Evolutionary conservation across 2,888 invertebrate genomes (phyloP), one percentile per base, ranked within the genome.

Genomic region (Idaea biselata): DNA sequence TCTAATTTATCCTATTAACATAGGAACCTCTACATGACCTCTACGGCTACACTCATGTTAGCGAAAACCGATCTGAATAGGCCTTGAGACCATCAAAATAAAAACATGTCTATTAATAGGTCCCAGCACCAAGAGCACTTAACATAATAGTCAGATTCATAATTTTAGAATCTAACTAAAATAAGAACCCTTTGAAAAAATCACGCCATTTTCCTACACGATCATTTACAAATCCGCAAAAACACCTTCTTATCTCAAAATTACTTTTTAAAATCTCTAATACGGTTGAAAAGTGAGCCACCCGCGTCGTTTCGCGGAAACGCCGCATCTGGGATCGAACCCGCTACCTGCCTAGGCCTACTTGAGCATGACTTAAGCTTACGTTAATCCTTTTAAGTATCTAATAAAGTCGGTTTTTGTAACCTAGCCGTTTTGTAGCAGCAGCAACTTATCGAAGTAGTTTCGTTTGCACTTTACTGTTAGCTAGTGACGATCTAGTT

Each of bases 231-330:
- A 33, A 58, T 33, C 17, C 58, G 14, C 18, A 61, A 62, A 64
- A 72, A 67, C 72, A 71, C 71, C 68, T 16, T 33, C 60, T 73
- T 76, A 80, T 78, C 75, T 74, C 32, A 63, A 72, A 73, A 67
- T 73, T 78, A 78, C 73, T 79, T 78, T 73, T 76, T 75, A 64
- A 78, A 80, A 78, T 76, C 76, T 78, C 68, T 80, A 79, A 83
- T 77, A 74, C 74, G 72, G 75, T 80, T 78, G 70, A 77, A 75
- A 18, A 73, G 59, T 59, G 56, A 65, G 68, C 84, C 84, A 82
- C 83, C 83, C 83, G 80, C 80, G 73, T 74, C 61, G 80, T 68
- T 83, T 80, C 81, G 72, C 65, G 70, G 82, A 82, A 81, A 72
- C 70, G 71, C 65, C 68, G 59, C 69, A 70, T 69, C 71, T 71